A percentile compares a stretch with the other conserved stretches of the same genome.
phyloP scores from a whole-genome alignment of 1,140 invertebrate genomes.

The Drosophila pseudoananassae region DNA sequence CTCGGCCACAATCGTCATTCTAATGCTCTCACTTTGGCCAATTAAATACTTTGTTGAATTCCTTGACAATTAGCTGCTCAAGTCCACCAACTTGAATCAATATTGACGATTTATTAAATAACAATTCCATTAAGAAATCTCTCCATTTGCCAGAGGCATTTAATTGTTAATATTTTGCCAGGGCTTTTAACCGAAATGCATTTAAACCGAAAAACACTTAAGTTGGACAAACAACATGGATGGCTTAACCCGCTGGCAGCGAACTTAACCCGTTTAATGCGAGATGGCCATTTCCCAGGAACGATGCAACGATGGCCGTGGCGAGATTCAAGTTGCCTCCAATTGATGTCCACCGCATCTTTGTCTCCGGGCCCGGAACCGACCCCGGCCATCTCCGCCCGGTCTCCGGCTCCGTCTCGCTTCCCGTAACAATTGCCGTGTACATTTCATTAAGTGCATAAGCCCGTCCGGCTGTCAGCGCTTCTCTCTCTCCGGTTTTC shows the following conservation, averaged over 20 bases:
- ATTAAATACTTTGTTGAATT: not conserved
- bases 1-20: not conserved
- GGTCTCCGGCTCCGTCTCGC: slow-evolving; percentile 13
- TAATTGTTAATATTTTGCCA: slow-evolving; percentile 26
- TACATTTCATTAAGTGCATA: slow-evolving; percentile 83
- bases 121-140: slow-evolving; percentile 9
- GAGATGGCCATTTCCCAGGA: slow-evolving; percentile 38
- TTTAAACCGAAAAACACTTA: slow-evolving; percentile 57
- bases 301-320: slow-evolving; percentile 54
- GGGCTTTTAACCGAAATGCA: slow-evolving; percentile 37
- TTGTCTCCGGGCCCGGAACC: slow-evolving; percentile 29
- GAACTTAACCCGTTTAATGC: slow-evolving; percentile 51
- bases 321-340: slow-evolving; percentile 69
- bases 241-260: slow-evolving; percentile 17
- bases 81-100: slow-evolving; percentile 5
- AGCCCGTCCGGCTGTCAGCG: slow-evolving; percentile 75
- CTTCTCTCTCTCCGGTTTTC: slow-evolving; percentile 7
- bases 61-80: not conserved
- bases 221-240: slow-evolving; percentile 52
- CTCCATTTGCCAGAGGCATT: slow-evolving; percentile 30
- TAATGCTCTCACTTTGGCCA: not conserved
- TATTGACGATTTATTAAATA: slow-evolving; percentile 38
- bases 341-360: slow-evolving; percentile 65
- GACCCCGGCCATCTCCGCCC: slow-evolving; percentile 7
- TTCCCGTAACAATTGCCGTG: slow-evolving; percentile 71